A percentile compares a stretch with the other conserved stretches of the same genome.
phyloP scores from a whole-genome alignment of 2,888 invertebrate genomes.

The Suillia variegata region DNA sequence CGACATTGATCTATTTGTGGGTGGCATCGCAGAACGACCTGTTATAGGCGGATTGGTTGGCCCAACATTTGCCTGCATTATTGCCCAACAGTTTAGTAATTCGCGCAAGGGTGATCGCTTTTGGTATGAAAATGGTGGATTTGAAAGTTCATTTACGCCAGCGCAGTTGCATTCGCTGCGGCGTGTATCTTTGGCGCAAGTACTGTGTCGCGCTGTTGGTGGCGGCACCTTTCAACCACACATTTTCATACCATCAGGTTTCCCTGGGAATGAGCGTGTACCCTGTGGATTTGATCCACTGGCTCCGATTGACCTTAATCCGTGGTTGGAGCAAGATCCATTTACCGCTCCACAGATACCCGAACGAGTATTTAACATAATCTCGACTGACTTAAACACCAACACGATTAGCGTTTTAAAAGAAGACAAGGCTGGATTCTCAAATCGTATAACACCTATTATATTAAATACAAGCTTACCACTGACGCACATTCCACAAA shows the following conservation, averaged over 20 bases:
- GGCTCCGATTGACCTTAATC: constrained; percentile 52
- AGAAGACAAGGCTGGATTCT: constrained; percentile 48
- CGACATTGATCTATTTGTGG: constrained; percentile 85
- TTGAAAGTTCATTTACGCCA: constrained; percentile 76
- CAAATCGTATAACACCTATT: constrained; percentile 39
- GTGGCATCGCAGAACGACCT: constrained; percentile 78
- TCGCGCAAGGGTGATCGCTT: constrained; percentile 79
- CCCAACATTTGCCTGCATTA: constrained; percentile 86
- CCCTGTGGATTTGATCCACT: constrained; percentile 52
- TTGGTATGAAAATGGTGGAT: constrained; percentile 82
- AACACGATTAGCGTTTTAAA: constrained; percentile 31
- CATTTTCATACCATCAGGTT: constrained; percentile 56
- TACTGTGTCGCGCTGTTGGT: constrained; percentile 62
- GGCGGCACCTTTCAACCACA: constrained; percentile 61
- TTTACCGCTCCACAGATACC: constrained; percentile 35
- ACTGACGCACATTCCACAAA: constrained; percentile 31
- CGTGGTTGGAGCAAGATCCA: constrained; percentile 60
- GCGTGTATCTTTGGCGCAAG: constrained; percentile 72
- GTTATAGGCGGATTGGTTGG: constrained; percentile 78
- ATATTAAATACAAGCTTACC: neutral
- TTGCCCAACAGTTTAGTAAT: constrained; percentile 83
- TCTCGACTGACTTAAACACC: constrained; percentile 20
- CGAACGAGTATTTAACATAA: constrained; percentile 39
- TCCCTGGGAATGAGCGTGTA: constrained; percentile 52
- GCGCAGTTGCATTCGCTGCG: constrained; percentile 77